phyloP scores from a whole-genome alignment of 1,140 invertebrate species.

The Sesamia nonagrioides region DNA sequence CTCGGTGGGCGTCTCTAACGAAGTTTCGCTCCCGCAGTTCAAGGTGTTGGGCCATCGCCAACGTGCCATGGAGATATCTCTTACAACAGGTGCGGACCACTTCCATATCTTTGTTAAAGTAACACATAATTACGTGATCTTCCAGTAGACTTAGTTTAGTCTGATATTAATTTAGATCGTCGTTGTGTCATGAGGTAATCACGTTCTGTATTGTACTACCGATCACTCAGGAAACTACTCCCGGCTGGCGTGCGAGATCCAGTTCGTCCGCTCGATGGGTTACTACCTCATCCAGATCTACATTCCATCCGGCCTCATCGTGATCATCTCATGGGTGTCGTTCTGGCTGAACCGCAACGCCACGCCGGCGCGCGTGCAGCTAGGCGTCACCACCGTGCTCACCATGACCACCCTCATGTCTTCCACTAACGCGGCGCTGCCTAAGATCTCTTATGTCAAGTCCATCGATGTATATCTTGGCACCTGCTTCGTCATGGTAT shows the following conservation, averaged over 20 bases:
- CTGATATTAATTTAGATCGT: not conserved
- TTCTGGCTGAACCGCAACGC: slow-evolving; percentile 98
- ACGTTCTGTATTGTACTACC: slow-evolving; percentile 53
- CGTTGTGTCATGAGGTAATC: not conserved
- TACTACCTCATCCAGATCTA: slow-evolving; percentile 99
- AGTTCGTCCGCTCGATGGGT: slow-evolving; percentile 99
- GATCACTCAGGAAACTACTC: slow-evolving; percentile 97
- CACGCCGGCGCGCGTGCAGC: slow-evolving; percentile 97
- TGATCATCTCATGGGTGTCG: slow-evolving; percentile 99
- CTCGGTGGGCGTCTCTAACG: slow-evolving; percentile 96
- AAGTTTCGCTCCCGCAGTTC: slow-evolving; percentile 98
- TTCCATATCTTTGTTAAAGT: not conserved
- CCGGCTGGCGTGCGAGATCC: slow-evolving; percentile 98
- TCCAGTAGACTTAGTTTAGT: not conserved
- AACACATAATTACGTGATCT: not conserved
- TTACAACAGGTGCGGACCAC: slow-evolving; percentile 93
- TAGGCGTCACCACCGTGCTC: slow-evolving; percentile 98
- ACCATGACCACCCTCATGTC: slow-evolving; percentile 99
- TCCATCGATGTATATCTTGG: slow-evolving; percentile 99
- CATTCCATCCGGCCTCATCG: slow-evolving; percentile 99
- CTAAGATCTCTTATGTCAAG: slow-evolving; percentile 99
- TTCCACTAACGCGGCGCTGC: slow-evolving; percentile 98
- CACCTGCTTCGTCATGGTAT: slow-evolving; percentile 99
- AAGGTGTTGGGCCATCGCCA: slow-evolving; percentile 96
- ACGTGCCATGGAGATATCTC: slow-evolving; percentile 96